Conservation (phyloP, 1,140 invertebrate species). For the Philotrypesis tridentata region DNA sequence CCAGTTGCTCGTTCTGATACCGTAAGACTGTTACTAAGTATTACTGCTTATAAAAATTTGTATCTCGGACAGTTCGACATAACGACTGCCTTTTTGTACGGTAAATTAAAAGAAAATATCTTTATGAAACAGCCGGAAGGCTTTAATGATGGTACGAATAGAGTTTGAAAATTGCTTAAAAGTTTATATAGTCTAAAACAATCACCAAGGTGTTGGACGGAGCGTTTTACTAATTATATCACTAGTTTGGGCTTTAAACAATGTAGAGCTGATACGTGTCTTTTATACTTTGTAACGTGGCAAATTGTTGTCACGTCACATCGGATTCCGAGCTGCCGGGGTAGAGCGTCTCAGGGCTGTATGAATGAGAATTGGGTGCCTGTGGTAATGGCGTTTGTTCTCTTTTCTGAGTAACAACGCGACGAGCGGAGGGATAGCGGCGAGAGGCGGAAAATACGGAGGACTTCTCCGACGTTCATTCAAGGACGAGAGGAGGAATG, state of each 20-base stretch:
- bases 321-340: no score
- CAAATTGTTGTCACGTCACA: no score
- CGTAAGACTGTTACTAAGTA: slow-evolving; percentile 6
- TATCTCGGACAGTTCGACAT: slow-evolving; percentile 57
- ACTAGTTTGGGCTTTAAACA: background rate
- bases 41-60: background rate
- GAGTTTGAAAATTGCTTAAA: slow-evolving; percentile 51
- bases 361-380: no score
- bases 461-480: no score
- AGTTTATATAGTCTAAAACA: slow-evolving; percentile 59
- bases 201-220: slow-evolving; percentile 51
- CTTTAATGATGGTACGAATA: slow-evolving; percentile 40
- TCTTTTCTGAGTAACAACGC: no score
- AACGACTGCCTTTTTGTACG: slow-evolving; percentile 63
- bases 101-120: slow-evolving; percentile 60
- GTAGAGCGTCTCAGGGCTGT: no score
- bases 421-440: no score
- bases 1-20: slow-evolving; percentile 31
- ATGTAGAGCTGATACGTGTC: slow-evolving; percentile 15
- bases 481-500: no score
- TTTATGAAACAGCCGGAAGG: slow-evolving; percentile 64
- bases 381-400: no score
- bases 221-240: slow-evolving; percentile 32
- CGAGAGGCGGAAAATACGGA: no score
- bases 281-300: no score